Conservation (phyloP, 2,113 vertebrate genomes). For the Chinchilla lanigera region DNA sequence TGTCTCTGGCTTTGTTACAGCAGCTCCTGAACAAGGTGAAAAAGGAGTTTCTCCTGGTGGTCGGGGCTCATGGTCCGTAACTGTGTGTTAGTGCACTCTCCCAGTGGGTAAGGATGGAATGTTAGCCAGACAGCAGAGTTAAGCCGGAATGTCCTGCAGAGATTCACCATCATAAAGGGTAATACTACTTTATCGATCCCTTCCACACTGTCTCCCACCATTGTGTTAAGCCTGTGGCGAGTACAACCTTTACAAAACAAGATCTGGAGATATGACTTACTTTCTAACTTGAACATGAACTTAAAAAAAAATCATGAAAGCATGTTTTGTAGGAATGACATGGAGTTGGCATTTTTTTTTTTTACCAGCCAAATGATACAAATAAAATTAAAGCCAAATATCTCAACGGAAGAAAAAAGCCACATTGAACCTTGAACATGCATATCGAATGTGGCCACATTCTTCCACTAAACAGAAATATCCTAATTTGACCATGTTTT, state of each 20-base stretch:
- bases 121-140: slow-evolving; percentile 79
- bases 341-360: slow-evolving; percentile 82
- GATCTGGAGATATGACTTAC: slow-evolving; percentile 86
- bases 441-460: neutral
- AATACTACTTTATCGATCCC: slow-evolving; percentile 87
- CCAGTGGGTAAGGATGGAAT: slow-evolving; percentile 78
- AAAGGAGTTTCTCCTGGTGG: slow-evolving; percentile 61
- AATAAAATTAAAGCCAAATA: slow-evolving; percentile 77
- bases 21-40: slow-evolving; percentile 20
- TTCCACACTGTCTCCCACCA: slow-evolving; percentile 83
- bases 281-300: slow-evolving; percentile 84
- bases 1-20: slow-evolving; percentile 42
- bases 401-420: slow-evolving; percentile 69
- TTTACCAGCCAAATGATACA: slow-evolving; percentile 78
- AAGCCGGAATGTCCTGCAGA: slow-evolving; percentile 85
- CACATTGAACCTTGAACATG: slow-evolving; percentile 24
- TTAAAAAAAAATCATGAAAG: slow-evolving; percentile 83
- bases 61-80: slow-evolving; percentile 3
- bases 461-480: slow-evolving; percentile 40
- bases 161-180: slow-evolving; percentile 84
- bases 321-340: slow-evolving; percentile 77
- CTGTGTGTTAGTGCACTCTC: slow-evolving; percentile 70
- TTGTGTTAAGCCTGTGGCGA: slow-evolving; percentile 85
- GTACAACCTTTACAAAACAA: slow-evolving; percentile 87
- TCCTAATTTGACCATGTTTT: slow-evolving; percentile 34